These are phyloP conservation scores for Heloderma charlesbogerti DNA, from an alignment of 2,113 vertebrate genomes.

Conservation along the genomic window DNA sequence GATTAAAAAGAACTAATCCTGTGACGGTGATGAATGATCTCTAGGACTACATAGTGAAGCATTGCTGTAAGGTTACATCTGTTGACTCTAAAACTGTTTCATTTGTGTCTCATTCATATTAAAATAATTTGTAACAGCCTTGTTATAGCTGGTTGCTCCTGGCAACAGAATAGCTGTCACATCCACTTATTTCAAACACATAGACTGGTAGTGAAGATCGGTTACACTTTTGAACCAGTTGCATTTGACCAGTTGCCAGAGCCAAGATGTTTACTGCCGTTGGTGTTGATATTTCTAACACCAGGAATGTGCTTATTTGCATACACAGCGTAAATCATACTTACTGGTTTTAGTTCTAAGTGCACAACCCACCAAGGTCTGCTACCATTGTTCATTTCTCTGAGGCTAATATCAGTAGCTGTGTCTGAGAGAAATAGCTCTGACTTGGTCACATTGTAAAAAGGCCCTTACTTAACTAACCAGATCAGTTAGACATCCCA, in stretches of 20 bases:
- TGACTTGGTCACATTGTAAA: not conserved
- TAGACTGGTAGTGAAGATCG: not conserved
- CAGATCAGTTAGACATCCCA: not conserved
- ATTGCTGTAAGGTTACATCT: slow-evolving; percentile 27
- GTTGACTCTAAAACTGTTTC: not conserved
- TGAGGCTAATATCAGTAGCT: not conserved
- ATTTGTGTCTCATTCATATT: slow-evolving; percentile 31
- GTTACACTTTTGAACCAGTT: not conserved
- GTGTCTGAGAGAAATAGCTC: not conserved
- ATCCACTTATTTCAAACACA: not conserved
- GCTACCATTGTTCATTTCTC: not conserved
- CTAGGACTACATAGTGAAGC: not conserved
- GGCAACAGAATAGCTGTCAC: slow-evolving; percentile 30
- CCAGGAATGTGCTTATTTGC: not conserved
- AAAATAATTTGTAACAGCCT: slow-evolving; percentile 43
- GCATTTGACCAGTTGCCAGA: not conserved
- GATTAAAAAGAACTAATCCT: slow-evolving; percentile 9
- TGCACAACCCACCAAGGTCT: not conserved
- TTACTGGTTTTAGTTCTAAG: not conserved
- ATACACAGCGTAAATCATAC: not conserved
- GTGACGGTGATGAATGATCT: slow-evolving; percentile 26
- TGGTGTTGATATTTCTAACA: not conserved
- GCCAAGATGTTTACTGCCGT: not conserved
- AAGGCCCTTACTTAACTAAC: not conserved
- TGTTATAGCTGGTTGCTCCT: slow-evolving; percentile 37